A percentile compares a stretch with the other conserved stretches of the same genome.
phyloP scores from a whole-genome alignment of 1,140 invertebrate genomes.

The Scylla paramamosain region DNA sequence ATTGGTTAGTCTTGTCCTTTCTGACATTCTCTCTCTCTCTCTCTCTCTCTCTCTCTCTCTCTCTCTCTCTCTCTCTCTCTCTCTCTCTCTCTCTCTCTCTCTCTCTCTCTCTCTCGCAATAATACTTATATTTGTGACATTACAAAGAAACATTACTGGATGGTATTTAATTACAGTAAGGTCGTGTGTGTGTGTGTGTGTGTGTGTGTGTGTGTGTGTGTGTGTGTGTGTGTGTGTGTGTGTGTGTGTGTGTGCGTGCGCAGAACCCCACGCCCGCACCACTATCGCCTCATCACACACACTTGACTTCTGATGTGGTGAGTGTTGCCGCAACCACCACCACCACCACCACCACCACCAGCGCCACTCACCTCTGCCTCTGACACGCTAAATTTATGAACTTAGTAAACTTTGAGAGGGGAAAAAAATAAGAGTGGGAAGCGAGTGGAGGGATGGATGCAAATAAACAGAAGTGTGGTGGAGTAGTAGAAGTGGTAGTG shows the following conservation, averaged over 20 bases:
- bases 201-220: background rate
- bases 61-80: no score
- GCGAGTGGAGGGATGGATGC: no score
- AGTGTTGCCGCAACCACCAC: background rate
- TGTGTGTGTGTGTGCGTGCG: background rate
- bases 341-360: background rate
- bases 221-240: background rate
- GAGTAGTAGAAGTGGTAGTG: no score
- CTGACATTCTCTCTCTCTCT: background rate
- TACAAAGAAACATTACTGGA: no score
- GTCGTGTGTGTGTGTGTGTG: background rate
- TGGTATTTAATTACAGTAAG: background rate
- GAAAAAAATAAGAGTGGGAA: no score
- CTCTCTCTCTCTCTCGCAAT: no score
- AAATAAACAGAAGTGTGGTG: no score
- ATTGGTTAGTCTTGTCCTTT: background rate
- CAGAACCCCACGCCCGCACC: background rate
- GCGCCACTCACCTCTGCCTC: background rate
- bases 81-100: no score
- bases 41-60: background rate
- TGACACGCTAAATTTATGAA: no score
- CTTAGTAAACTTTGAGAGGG: no score
- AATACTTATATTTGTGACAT: no score
- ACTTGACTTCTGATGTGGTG: background rate
- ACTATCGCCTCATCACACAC: background rate